Evolutionary conservation across 64 coral and sea anemone species (phyloP).

Genomic region (Montipora cactus): DNA sequence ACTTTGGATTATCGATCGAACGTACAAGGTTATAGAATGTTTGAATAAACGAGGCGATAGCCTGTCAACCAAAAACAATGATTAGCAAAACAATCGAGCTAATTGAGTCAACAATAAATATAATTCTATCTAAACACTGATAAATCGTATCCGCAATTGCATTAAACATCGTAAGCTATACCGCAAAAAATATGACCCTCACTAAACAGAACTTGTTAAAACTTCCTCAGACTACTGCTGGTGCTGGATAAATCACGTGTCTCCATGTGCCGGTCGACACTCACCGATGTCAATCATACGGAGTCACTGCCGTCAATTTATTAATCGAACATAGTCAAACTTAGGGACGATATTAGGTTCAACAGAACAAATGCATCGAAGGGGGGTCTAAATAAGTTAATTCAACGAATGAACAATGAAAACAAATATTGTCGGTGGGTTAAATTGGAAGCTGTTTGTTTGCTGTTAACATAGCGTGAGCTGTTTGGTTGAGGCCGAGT

Average conservation of each 20-base stretch:
- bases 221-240: neutral
- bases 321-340: neutral
- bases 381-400: slow-evolving; percentile 41
- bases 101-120: slow-evolving; percentile 54
- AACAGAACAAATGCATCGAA: slow-evolving; percentile 35
- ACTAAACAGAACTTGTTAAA: neutral
- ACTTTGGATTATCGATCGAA: slow-evolving; percentile 2
- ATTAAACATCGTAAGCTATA: neutral
- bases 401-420: slow-evolving; percentile 17
- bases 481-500: neutral
- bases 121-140: slow-evolving; percentile 53
- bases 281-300: slow-evolving; percentile 31
- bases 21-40: slow-evolving; percentile 1
- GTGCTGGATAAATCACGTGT: neutral
- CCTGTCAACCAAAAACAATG: slow-evolving; percentile 41
- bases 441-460: slow-evolving; percentile 17
- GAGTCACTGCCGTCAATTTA: neutral
- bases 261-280: neutral
- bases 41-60: slow-evolving; percentile 34
- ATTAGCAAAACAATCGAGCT: slow-evolving; percentile 44
- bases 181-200: neutral
- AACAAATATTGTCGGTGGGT: slow-evolving; percentile 51
- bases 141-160: slow-evolving; percentile 34
- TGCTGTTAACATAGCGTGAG: neutral
- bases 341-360: slow-evolving; percentile 36